Evolutionary conservation across 2,888 invertebrate species (phyloP), one percentile per base, ranked within the genome.

Genomic region (Acanthosepion esculentum): DNA sequence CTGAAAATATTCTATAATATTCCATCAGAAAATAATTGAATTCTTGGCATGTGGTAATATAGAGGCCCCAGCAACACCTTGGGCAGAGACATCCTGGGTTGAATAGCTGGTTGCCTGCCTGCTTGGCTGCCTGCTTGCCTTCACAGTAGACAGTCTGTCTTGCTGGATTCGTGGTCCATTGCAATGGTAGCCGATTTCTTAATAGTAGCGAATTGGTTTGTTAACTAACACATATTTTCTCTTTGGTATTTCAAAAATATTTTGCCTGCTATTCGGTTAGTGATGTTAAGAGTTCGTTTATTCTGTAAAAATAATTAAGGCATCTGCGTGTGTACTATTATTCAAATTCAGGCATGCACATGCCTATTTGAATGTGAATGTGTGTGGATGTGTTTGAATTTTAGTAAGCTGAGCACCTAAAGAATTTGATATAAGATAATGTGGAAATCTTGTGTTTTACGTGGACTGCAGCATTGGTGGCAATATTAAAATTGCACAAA

Each of bases 1-100:
- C 93, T 93, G 48, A 5, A 93, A 93, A 93, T 93, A 53, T 93
- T 93, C 93, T 93, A 93, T 53, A 93, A 93, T 93, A 93, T 93
- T 93, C 93, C 53, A 93, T 93, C 93, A 93, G 93, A 93, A 93
- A 93, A 93, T 93, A 93, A 93, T 93, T 93, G 93, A 93, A 93
- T 93, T 93, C 93, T 53, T 93, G 53, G 93, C 93, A 93, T 93
- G 93, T 93, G 93, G 93, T 93, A 93, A 93, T 93, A 93, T 93
- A 53, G n/a, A 93, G n/a, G 93, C n/a, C 53, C 48, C n/a, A 53
- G 93, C 93, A 93, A 53, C 93, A 93, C 93, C 93, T 93, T 53
- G 53, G 53, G 93, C 78, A 78, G 78, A 59, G 78, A 78, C 78
- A 78, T 78, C 78, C 78, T n/a, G 78, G n/a, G 78, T 33, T 78